Evolutionary conservation across 2,113 vertebrate species (phyloP).

Genomic region (Scalopus aquaticus): DNA sequence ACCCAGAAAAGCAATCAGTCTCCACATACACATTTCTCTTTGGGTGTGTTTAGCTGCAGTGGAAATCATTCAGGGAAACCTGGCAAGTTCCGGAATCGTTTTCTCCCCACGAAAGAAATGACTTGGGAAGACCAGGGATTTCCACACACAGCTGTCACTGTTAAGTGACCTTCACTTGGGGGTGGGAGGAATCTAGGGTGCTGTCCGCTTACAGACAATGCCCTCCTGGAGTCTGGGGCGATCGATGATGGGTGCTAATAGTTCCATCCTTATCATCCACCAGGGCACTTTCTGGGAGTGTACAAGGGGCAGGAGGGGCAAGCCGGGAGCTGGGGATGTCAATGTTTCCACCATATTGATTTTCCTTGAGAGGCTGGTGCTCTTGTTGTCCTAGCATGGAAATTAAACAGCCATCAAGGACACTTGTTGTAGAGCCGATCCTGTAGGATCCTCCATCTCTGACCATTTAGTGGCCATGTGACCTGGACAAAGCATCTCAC

Average conservation of each 20-base stretch:
- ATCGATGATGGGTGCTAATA: not conserved
- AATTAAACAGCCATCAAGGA: too few relatives aligned
- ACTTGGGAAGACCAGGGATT: not conserved
- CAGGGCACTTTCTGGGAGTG: not conserved
- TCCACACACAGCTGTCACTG: not conserved
- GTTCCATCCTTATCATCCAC: too few relatives aligned
- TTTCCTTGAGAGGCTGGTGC: not conserved
- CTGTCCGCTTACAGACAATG: accelerated
- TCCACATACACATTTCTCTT: not conserved
- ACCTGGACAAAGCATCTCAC: not conserved
- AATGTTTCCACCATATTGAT: not conserved
- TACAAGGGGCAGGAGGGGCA: not conserved
- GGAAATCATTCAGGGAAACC: not conserved
- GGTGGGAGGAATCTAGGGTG: not conserved
- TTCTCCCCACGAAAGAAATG: not conserved
- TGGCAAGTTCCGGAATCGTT: not conserved
- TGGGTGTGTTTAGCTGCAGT: not conserved
- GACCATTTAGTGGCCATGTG: accelerated
- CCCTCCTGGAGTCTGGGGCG: not conserved
- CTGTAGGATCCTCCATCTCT: not conserved
- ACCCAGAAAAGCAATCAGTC: accelerated
- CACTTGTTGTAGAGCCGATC: accelerated
- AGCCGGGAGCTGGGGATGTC: too few relatives aligned
- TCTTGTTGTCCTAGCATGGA: not conserved
- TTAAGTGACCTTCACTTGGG: not conserved